Base-by-base conservation (phyloP, 2,888 invertebrate species). In the Sphaerophoria rueppellii region DNA sequence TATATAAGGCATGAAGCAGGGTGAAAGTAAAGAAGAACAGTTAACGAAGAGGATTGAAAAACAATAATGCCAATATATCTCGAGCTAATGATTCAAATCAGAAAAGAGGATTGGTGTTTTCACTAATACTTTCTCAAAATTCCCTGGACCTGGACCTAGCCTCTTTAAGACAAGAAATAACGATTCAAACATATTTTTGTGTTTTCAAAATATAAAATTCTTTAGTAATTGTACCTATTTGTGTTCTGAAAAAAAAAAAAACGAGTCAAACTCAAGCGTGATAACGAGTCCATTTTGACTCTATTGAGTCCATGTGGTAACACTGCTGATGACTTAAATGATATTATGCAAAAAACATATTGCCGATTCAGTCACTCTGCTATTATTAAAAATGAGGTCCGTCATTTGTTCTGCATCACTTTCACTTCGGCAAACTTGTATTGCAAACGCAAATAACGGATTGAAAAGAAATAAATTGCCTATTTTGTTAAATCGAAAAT, bases 381-480 rank as follows among this genome's bases (percentile, higher is more conserved):
- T 58, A 16, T 40, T 37, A 52, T 40, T 58, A 75, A 83, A 81
- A 71, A 83, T 83, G 83, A 83, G 60, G 75, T 80, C 71, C 57
- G 67, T 71, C 72, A 55, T 72, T 80, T 57, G 79, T 55, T 71
- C 83, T 83, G 71, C 75, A 72, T 76, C 75, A 76, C 50, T 76
- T 69, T 76, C 75, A 76, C 50, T 76, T 69, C 67, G 57, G 9
- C 6, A 43, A 43, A 6, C 43, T 69, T 73, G 46, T 48, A 24
- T 73, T 40, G 55, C 54, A 57, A 40, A 52, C 54, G 32, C 40
- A 48, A 11, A 35, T 35, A 34, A n/a, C 72, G 16, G 5, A 61
- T 69, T 60, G 12, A 60, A 40, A 43, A 16, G 40, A 57, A 32
- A 54, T 32, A 63, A 71, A 11, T 40, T 12, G 6, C 40, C 60